A percentile compares a stretch with the other conserved stretches of the same genome.
Evolutionary conservation across 1,140 invertebrate species (phyloP).

Genomic region (Apocrypta bakeri): DNA sequence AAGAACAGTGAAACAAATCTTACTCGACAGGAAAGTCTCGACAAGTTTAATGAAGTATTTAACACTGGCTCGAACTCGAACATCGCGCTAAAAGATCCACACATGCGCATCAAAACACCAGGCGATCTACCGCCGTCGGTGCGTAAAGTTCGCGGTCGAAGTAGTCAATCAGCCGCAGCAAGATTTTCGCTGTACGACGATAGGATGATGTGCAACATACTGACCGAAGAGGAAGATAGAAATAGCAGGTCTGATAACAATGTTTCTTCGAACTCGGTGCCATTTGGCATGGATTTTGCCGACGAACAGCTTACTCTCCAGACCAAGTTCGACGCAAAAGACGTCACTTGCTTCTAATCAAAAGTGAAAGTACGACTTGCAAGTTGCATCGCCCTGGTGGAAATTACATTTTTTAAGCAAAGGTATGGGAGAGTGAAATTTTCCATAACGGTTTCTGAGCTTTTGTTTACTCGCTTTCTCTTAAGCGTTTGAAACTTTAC

Average conservation of each 20-base stretch:
- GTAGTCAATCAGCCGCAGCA: slow-evolving; percentile 70
- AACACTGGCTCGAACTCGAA: slow-evolving; percentile 74
- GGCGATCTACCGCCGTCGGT: slow-evolving; percentile 86
- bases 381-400: slow-evolving; percentile 1
- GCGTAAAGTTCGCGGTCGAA: slow-evolving; percentile 77
- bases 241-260: not conserved
- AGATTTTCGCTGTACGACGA: slow-evolving; percentile 91
- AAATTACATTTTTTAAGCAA: not conserved
- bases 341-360: slow-evolving; percentile 68
- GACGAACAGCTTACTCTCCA: slow-evolving; percentile 65
- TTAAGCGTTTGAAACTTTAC: not conserved
- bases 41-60: slow-evolving; percentile 83
- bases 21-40: slow-evolving; percentile 72
- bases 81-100: slow-evolving; percentile 81
- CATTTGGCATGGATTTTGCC: slow-evolving; percentile 68
- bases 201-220: slow-evolving; percentile 83
- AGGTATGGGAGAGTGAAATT: not conserved
- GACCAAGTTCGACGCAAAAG: slow-evolving; percentile 69
- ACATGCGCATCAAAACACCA: slow-evolving; percentile 86
- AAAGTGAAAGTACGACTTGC: slow-evolving; percentile 60
- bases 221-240: slow-evolving; percentile 61
- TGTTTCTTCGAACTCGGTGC: slow-evolving; percentile 64
- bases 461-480: not conserved
- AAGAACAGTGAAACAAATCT: slow-evolving; percentile 60
- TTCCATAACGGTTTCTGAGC: not conserved